Conservation (phyloP, 2,888 invertebrate genomes). For the Drosophila niveifrons region DNA sequence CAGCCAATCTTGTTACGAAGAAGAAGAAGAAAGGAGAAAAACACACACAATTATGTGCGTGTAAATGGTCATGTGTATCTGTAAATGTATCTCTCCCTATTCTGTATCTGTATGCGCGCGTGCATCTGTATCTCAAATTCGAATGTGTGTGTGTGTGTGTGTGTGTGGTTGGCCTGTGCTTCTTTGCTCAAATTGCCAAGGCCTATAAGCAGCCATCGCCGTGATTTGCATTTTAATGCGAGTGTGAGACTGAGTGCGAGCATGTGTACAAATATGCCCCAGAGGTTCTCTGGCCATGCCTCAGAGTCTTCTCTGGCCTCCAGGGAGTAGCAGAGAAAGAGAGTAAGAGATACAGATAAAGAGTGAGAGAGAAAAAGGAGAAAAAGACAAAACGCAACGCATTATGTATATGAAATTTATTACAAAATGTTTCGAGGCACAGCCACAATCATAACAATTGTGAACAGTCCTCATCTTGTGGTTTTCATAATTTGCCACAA, state of each 20-base stretch:
- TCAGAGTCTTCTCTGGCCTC: constrained; percentile 11
- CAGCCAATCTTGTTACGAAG: constrained; percentile 44
- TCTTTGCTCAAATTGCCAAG: constrained; percentile 61
- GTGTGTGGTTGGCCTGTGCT: constrained; percentile 33
- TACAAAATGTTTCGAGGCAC: constrained; percentile 27
- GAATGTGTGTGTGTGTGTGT: constrained; percentile 45
- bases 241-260: constrained; percentile 11
- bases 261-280: constrained; percentile 51
- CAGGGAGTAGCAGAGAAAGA: constrained; percentile 1
- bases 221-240: constrained; percentile 78
- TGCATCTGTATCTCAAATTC: constrained; percentile 64
- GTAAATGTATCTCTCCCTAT: constrained; percentile 47
- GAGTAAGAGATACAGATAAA: neutral
- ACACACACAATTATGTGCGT: constrained; percentile 51
- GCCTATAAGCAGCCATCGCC: constrained; percentile 59
- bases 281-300: constrained; percentile 35
- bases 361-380: neutral
- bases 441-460: constrained; percentile 34
- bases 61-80: constrained; percentile 47
- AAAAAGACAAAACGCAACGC: neutral
- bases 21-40: constrained; percentile 27
- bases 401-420: constrained; percentile 47
- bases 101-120: constrained; percentile 42
- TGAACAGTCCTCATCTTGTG: constrained; percentile 32
- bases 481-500: constrained; percentile 54